phyloP scores from a whole-genome alignment of 2,888 invertebrate species.

The Nephrotoma guestfalica region DNA sequence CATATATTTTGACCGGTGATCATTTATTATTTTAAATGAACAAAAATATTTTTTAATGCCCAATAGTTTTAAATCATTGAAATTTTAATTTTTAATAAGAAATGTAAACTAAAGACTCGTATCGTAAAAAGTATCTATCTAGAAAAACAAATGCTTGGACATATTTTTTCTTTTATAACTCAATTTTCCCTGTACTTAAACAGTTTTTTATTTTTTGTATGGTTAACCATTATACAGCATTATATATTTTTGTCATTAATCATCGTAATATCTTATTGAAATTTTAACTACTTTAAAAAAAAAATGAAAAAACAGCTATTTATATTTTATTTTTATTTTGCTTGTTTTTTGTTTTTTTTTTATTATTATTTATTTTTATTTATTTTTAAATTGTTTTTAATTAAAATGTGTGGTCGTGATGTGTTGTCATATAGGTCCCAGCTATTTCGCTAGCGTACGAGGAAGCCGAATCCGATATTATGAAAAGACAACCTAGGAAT shows the following conservation, averaged over 20 bases:
- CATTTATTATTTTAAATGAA: too few species aligned
- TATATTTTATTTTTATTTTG: not conserved
- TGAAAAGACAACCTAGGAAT: conserved; percentile 97
- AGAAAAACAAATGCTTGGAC: too few species aligned
- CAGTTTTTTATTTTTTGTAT: not conserved
- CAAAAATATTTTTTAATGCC: too few species aligned
- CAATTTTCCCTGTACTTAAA: too few species aligned
- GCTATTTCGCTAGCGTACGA: conserved; percentile 98
- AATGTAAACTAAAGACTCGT: too few species aligned
- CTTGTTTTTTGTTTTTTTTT: not conserved
- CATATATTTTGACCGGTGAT: too few species aligned
- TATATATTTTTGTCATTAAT: not conserved
- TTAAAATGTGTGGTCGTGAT: not conserved
- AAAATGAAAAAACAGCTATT: not conserved
- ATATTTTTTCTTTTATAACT: too few species aligned
- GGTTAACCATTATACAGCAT: not conserved
- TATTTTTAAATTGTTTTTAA: not conserved
- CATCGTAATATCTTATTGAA: not conserved
- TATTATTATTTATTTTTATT: not conserved
- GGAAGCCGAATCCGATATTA: conserved; percentile 96
- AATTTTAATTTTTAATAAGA: too few species aligned
- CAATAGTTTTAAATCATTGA: too few species aligned
- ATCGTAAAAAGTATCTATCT: too few species aligned
- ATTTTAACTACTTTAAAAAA: not conserved
- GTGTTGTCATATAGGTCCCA: conserved; percentile 54